phyloP scores from a whole-genome alignment of 2,888 invertebrate genomes.

The Synanthedon myopaeformis region DNA sequence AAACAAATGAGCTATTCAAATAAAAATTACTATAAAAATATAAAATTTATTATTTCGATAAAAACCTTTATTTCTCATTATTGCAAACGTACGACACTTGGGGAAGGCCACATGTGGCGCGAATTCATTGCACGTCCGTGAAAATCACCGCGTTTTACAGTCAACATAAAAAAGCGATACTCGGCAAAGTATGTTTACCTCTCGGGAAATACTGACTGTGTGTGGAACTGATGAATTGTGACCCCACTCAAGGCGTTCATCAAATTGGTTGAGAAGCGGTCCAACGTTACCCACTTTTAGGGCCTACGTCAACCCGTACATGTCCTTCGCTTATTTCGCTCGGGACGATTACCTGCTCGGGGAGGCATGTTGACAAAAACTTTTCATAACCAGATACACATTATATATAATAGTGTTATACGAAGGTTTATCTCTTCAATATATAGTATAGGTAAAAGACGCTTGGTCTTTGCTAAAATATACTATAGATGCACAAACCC shows the following conservation, averaged over 20 bases:
- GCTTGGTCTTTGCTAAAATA: too few species aligned
- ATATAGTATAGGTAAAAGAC: background rate
- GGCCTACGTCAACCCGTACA: constrained; percentile 16
- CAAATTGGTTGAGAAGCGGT: constrained; percentile 17
- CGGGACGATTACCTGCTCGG: constrained; percentile 10
- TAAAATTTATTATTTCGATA: too few species aligned
- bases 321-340: constrained; percentile 6
- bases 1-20: background rate
- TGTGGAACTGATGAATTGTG: constrained; percentile 20
- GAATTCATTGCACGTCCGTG: background rate
- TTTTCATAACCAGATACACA: constrained; percentile 29
- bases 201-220: constrained; percentile 16
- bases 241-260: constrained; percentile 26
- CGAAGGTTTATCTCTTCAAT: background rate
- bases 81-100: too few species aligned
- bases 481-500: too few species aligned
- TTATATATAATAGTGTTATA: constrained; percentile 18
- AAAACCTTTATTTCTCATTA: too few species aligned
- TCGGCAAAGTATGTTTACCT: constrained; percentile 19
- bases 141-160: background rate
- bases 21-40: too few species aligned
- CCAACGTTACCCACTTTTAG: constrained; percentile 13
- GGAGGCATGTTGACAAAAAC: constrained; percentile 22
- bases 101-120: background rate
- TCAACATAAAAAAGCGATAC: constrained; percentile 9